Percentiles rank a stretch among this genome's conserved stretches.
These are phyloP conservation scores for Ceratitis capitata DNA, from an alignment of 1,140 invertebrate species.

Conservation along the genomic window DNA sequence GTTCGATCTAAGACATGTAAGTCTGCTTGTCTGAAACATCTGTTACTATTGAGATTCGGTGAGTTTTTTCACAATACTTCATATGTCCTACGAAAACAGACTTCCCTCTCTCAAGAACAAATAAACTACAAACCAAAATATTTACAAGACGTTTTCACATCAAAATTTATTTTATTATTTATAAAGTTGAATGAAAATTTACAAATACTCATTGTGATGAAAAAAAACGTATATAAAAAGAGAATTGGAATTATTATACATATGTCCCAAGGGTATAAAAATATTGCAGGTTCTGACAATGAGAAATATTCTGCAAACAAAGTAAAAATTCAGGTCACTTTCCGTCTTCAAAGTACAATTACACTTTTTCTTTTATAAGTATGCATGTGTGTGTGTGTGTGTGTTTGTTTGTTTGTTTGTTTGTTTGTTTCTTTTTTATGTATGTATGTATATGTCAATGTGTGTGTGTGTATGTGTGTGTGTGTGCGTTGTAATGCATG, in stretches of 20 bases:
- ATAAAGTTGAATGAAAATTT: constrained; percentile 38
- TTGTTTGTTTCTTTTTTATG: neutral
- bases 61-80: too few relatives aligned
- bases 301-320: constrained; percentile 34
- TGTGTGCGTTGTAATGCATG: neutral
- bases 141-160: constrained; percentile 35
- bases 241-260: constrained; percentile 37
- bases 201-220: constrained; percentile 38
- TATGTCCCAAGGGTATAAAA: constrained; percentile 33
- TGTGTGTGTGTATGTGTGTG: neutral
- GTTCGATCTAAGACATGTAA: too few relatives aligned
- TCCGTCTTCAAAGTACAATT: constrained; percentile 38
- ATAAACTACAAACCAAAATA: neutral
- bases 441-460: neutral
- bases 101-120: neutral
- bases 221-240: constrained; percentile 36
- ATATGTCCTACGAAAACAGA: neutral
- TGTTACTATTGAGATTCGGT: too few relatives aligned
- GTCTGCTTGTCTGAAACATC: too few relatives aligned
- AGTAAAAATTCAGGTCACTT: constrained; percentile 38
- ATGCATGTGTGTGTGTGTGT: neutral
- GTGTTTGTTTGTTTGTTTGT: neutral
- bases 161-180: constrained; percentile 37
- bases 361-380: constrained; percentile 10
- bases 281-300: constrained; percentile 37